A percentile compares a stretch with the other conserved stretches of the same genome.
Evolutionary conservation across 2,888 invertebrate species (phyloP).

Genomic region (Latheticus oryzae): DNA sequence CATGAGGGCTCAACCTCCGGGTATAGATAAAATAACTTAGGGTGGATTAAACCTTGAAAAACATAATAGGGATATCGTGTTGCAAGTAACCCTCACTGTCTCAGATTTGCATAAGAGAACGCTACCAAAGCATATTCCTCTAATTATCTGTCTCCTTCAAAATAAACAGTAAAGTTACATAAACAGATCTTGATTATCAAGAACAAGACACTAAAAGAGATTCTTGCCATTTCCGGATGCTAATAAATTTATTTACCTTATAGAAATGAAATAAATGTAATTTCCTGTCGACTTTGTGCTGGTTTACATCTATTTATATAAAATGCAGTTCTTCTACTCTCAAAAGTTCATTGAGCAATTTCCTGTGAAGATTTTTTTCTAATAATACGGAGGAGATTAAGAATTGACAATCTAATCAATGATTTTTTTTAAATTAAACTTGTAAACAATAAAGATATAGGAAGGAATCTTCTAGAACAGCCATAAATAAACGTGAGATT

Average conservation of each 20-base stretch:
- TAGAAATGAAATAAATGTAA: slow-evolving; percentile 27
- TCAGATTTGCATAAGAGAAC: slow-evolving; percentile 26
- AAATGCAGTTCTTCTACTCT: slow-evolving; percentile 6
- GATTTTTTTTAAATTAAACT: slow-evolving; percentile 4
- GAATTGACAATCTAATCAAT: slow-evolving; percentile 26
- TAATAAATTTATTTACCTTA: slow-evolving; percentile 12
- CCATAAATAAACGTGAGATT: slow-evolving; percentile 10
- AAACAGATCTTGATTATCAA: slow-evolving; percentile 16
- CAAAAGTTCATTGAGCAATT: slow-evolving; percentile 14
- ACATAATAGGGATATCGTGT: slow-evolving; percentile 34
- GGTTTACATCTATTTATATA: slow-evolving; percentile 1
- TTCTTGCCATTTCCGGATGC: slow-evolving; percentile 17
- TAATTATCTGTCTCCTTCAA: slow-evolving; percentile 15
- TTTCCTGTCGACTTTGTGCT: slow-evolving; percentile 16
- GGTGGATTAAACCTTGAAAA: slow-evolving; percentile 28
- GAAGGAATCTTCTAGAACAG: slow-evolving; percentile 11
- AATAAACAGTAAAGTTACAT: slow-evolving; percentile 4
- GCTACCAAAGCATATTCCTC: slow-evolving; percentile 16
- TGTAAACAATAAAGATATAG: slow-evolving; percentile 7
- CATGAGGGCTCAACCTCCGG: slow-evolving; percentile 23
- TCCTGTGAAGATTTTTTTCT: too few relatives aligned
- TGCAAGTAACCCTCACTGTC: slow-evolving; percentile 25
- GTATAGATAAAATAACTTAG: slow-evolving; percentile 31
- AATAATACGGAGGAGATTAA: too few relatives aligned
- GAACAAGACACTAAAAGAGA: background rate